A percentile compares a stretch with the other conserved stretches of the same genome.
phyloP scores from a whole-genome alignment of 2,113 vertebrate species.

The Plectropomus leopardus region DNA sequence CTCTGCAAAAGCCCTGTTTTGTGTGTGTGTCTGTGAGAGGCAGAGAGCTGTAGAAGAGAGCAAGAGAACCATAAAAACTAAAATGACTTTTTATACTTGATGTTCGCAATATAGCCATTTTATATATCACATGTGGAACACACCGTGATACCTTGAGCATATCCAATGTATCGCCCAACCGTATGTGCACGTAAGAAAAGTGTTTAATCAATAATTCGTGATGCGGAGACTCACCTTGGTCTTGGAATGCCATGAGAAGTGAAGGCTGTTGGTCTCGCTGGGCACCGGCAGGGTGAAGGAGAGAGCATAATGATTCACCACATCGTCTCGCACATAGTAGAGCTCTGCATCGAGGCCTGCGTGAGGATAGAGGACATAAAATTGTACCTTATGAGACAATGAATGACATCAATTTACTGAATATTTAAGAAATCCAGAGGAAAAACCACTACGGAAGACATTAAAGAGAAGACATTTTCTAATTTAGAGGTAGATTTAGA shows the following conservation, averaged over 20 bases:
- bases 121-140: too few species aligned
- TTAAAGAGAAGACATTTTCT: constrained; percentile 8
- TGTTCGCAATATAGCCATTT: too few species aligned
- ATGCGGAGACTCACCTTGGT: constrained; percentile 84
- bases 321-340: constrained; percentile 95
- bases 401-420: too few species aligned
- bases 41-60: too few species aligned
- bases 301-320: constrained; percentile 94
- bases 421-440: not conserved
- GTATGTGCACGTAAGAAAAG: too few species aligned
- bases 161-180: too few species aligned
- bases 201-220: too few species aligned
- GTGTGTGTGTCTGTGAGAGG: too few species aligned
- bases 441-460: not conserved
- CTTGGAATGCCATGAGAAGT: constrained; percentile 96
- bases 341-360: constrained; percentile 97
- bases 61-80: too few species aligned
- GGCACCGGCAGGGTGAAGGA: constrained; percentile 96
- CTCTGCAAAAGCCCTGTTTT: too few species aligned
- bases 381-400: not conserved
- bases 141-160: too few species aligned
- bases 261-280: constrained; percentile 94
- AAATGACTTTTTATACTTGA: too few species aligned
- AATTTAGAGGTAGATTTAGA: not conserved
- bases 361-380: constrained; percentile 30